Conservation (phyloP, 2,888 invertebrate genomes). For the Hypomecis atomaria region DNA sequence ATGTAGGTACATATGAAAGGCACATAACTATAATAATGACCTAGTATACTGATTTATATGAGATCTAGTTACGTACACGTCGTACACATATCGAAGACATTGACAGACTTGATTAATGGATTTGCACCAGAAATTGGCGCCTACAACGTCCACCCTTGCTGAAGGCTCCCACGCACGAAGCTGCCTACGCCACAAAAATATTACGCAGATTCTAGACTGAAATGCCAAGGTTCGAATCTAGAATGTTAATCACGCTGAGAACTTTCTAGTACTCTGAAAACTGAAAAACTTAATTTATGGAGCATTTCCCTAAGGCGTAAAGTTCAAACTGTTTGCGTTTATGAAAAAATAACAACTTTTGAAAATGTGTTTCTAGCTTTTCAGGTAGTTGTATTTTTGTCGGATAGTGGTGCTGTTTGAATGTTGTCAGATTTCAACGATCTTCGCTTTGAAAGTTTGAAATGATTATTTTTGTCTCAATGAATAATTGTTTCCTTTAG, state of each 20-base stretch:
- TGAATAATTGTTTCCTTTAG: too few species aligned
- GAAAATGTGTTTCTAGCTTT: too few species aligned
- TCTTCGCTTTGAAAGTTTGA: not conserved
- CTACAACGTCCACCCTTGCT: constrained; percentile 7
- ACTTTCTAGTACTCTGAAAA: not conserved
- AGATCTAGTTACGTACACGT: not conserved
- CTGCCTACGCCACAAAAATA: constrained; percentile 12
- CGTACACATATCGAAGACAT: constrained; percentile 3
- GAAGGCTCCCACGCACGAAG: constrained; percentile 10
- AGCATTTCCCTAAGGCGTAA: not conserved
- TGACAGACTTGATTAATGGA: constrained; percentile 6
- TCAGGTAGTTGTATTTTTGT: too few species aligned
- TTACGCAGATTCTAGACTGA: not conserved
- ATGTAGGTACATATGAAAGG: not conserved
- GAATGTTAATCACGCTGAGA: constrained; percentile 8
- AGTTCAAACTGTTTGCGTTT: not conserved
- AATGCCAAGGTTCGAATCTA: constrained; percentile 14
- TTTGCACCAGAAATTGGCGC: constrained; percentile 2
- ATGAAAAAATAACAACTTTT: not conserved
- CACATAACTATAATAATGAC: too few species aligned
- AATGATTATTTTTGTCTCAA: too few species aligned
- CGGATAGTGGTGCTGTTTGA: too few species aligned
- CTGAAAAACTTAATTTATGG: not conserved
- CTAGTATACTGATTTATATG: too few species aligned
- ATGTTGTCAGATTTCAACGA: not conserved